Evolutionary conservation across 2,797 vertebrate genomes (phyloP).

Genomic region (Malacoraja senta): DNA sequence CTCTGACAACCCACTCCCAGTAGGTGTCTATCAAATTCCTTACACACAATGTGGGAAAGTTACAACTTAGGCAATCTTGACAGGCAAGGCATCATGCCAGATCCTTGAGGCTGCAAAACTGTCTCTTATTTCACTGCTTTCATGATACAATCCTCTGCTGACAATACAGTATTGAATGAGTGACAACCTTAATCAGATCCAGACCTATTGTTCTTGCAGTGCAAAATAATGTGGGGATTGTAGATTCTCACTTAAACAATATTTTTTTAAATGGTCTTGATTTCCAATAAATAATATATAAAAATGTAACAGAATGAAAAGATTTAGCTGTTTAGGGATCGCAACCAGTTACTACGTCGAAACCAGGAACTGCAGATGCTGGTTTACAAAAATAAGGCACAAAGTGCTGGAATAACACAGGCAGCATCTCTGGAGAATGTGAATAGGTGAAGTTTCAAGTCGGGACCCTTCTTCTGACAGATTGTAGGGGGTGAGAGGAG

Average conservation of each 20-base stretch:
- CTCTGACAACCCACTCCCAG: not conserved
- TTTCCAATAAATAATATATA: not conserved
- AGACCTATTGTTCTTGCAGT: not conserved
- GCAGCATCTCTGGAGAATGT: too few relatives aligned
- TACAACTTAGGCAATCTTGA: not conserved
- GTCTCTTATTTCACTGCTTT: not conserved
- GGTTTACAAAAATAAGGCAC: too few relatives aligned
- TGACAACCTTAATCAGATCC: not conserved
- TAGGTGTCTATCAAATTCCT: not conserved
- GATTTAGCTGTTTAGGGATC: not conserved
- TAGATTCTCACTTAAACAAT: not conserved
- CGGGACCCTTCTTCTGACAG: too few relatives aligned
- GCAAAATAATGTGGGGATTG: not conserved
- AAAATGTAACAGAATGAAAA: not conserved
- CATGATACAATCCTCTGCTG: not conserved
- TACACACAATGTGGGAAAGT: not conserved
- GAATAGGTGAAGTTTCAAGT: too few relatives aligned
- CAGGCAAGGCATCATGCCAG: not conserved
- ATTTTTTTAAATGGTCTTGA: not conserved
- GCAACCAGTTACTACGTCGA: not conserved
- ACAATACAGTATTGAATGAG: not conserved
- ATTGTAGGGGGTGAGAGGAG: too few relatives aligned
- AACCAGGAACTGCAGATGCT: too few relatives aligned
- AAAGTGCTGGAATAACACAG: too few relatives aligned
- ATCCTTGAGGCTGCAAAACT: not conserved